A percentile compares a stretch with the other conserved stretches of the same genome.
phyloP scores from a whole-genome alignment of 30 jellyfish, hydroid and myxozoan genomes.

The Mastigias papua region DNA sequence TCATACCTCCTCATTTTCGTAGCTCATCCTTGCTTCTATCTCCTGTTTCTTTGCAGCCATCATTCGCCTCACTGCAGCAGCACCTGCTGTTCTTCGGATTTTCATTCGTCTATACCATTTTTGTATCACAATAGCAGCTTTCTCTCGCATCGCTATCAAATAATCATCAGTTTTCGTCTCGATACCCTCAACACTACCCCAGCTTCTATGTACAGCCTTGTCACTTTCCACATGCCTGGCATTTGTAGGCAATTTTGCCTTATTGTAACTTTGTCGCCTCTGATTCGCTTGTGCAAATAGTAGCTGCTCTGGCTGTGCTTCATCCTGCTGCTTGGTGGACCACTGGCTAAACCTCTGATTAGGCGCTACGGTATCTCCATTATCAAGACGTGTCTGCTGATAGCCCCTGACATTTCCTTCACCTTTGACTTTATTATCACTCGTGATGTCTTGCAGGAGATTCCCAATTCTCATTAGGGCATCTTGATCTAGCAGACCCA shows the following conservation, averaged over 20 bases:
- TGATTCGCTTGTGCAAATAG: constrained; percentile 1
- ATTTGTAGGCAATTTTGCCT: neutral
- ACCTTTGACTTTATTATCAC: constrained; percentile 21
- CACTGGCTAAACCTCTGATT: constrained; percentile 8
- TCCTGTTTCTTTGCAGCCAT: constrained; percentile 82
- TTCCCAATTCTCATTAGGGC: constrained; percentile 36
- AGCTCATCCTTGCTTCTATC: constrained; percentile 76
- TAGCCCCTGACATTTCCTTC: neutral
- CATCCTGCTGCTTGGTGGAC: constrained; percentile 11
- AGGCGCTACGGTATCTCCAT: neutral
- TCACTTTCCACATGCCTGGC: neutral
- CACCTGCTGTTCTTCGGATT: constrained; percentile 87
- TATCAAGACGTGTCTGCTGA: neutral
- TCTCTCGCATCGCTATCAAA: constrained; percentile 62
- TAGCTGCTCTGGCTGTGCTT: neutral
- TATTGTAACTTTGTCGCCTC: neutral
- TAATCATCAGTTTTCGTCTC: constrained; percentile 76
- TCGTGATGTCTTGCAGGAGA: constrained; percentile 43
- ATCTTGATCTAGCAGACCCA: constrained; percentile 27
- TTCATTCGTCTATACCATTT: constrained; percentile 79
- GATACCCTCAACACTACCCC: constrained; percentile 80
- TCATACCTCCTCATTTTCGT: constrained; percentile 77
- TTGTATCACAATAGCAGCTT: constrained; percentile 89
- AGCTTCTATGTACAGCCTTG: constrained; percentile 58
- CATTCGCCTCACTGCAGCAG: constrained; percentile 89